phyloP scores from a whole-genome alignment of 2,797 vertebrate species.

The Typhlichthys subterraneus region DNA sequence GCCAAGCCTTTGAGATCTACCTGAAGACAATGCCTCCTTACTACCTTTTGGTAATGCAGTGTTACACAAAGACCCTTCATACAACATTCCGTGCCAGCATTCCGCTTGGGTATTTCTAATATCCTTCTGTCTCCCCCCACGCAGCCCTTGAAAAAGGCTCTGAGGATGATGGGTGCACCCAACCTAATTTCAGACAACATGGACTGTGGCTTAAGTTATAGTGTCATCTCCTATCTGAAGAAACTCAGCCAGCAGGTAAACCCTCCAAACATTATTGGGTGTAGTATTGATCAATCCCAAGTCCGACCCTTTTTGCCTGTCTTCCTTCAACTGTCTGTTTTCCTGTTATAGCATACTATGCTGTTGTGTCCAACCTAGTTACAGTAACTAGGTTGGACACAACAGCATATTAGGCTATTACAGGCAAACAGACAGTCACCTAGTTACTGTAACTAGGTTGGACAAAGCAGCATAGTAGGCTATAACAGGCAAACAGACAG shows the following conservation, averaged over 20 bases:
- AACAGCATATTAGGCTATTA: no score
- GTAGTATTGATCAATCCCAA: no score
- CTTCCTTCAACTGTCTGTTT: no score
- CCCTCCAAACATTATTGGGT: background rate
- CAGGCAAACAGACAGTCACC: no score
- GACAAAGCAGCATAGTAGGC: no score
- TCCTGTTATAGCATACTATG: no score
- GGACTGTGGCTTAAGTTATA: conserved; percentile 98
- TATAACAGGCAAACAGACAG: no score
- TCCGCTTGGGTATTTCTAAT: conserved; percentile 23
- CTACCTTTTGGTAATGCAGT: conserved; percentile 88
- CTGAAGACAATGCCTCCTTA: conserved; percentile 98
- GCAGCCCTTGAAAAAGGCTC: conserved; percentile 97
- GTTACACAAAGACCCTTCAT: no score
- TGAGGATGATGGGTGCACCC: conserved; percentile 99
- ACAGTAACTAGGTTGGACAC: no score
- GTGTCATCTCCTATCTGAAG: conserved; percentile 98
- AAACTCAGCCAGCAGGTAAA: conserved; percentile 99
- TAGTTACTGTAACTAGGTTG: no score
- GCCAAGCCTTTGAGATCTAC: conserved; percentile 96
- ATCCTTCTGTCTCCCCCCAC: conserved; percentile 13
- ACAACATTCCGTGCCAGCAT: background rate
- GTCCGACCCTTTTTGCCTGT: no score
- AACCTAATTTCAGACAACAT: conserved; percentile 97
- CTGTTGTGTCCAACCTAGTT: no score